Evolutionary conservation across 2,113 vertebrate genomes (phyloP), one percentile per base, ranked within the genome.

Genomic region (Pseudorhombus dupliciocellatus): DNA sequence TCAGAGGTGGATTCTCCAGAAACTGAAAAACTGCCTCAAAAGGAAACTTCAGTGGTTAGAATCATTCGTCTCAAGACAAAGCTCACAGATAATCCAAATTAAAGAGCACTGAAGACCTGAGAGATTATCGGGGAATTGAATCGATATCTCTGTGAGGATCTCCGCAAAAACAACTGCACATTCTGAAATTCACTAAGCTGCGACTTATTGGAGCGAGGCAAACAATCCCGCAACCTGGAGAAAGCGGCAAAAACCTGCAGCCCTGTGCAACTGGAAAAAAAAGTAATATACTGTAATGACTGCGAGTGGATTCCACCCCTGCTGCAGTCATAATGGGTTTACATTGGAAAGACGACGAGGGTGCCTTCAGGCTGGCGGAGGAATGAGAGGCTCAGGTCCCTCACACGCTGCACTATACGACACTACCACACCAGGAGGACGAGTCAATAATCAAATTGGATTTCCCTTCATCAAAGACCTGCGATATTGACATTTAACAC

Each of bases 321-420:
- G 50, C 34, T n/a, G 10, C 64, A 31, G 15, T 67, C 16, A n/a
- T 53, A 20, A 25, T 37, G 53, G 26, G 52, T 50, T 65, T 57
- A 28, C 44, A 31, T 24, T 30, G 22, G 61, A 70, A 25, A 42
- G 40, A 42, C 15, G 12, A 42, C 14, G 5, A 42, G 21, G 20
- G 14, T 26, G 2, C 62, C 30, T 58, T 30, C n/a, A 14, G 22
- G 30, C 5, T 26, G n/a, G 16, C 11, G 14, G 46, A 30, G 46
- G 24, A 52, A 51, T 0, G 15, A 42, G 15, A 20, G 16, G 16
- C 31, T 9, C 4, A 9, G 11, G 42, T 56, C 20, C 30, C 25
- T 18, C 12, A 11, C 24, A 57, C n/a, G 22, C 53, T 0, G 25
- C 44, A 12, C 34, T 37, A 37, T 10, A 11, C 31, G 9, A 34